A percentile compares a stretch with the other conserved stretches of the same genome.
Conservation (phyloP, 2,797 vertebrate genomes). For the Nannoperca obscura region DNA sequence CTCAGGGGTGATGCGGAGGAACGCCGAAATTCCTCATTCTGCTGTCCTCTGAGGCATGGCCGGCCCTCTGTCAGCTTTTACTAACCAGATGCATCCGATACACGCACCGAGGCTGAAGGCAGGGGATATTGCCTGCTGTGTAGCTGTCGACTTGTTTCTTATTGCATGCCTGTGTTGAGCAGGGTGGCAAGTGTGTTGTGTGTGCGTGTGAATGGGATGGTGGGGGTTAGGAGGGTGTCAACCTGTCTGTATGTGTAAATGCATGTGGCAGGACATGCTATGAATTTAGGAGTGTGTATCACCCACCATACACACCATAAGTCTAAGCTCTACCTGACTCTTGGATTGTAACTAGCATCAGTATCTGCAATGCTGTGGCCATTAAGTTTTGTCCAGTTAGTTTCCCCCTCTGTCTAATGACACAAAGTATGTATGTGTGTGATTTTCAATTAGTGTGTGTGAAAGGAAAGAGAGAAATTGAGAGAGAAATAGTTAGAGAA, state of each 20-base stretch:
- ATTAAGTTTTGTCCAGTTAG: conserved; percentile 55
- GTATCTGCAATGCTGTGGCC: conserved; percentile 64
- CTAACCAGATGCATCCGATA: conserved; percentile 86
- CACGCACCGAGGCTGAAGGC: conserved; percentile 80
- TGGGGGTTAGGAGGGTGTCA: conserved; percentile 68
- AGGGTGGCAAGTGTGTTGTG: conserved; percentile 68
- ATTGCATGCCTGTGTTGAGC: conserved; percentile 75
- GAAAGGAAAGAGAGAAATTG: conserved; percentile 29
- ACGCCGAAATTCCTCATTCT: conserved; percentile 85
- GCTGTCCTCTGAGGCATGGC: conserved; percentile 87
- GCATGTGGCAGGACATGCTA: conserved; percentile 65
- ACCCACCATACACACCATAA: conserved; percentile 22
- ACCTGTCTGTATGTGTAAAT: conserved; percentile 63
- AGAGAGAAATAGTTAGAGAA: conserved; percentile 16
- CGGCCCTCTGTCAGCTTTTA: conserved; percentile 86
- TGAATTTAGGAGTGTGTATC: conserved; percentile 62
- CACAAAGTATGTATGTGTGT: conserved; percentile 23
- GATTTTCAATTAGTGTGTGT: conserved; percentile 17
- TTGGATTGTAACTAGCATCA: conserved; percentile 58
- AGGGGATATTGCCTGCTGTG: conserved; percentile 86
- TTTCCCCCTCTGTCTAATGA: conserved; percentile 54
- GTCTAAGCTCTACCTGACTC: conserved; percentile 42
- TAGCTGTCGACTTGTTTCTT: conserved; percentile 86
- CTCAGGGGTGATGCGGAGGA: conserved; percentile 82
- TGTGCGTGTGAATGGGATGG: conserved; percentile 43